These are phyloP conservation scores for Sparus aurata DNA, from an alignment of 2,797 vertebrate species.

Conservation along the genomic window DNA sequence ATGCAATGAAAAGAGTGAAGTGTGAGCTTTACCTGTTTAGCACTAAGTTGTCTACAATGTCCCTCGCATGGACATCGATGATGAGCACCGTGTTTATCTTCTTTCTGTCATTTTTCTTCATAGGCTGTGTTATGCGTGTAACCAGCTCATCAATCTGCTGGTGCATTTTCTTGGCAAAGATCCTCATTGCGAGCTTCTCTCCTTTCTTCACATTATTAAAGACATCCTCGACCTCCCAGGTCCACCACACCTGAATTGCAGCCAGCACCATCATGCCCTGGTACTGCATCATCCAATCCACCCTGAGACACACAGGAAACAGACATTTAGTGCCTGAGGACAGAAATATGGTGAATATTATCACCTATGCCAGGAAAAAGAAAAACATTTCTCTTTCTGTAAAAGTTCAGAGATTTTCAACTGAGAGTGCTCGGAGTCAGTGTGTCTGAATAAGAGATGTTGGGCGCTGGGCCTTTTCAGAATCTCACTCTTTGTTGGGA, in stretches of 20 bases:
- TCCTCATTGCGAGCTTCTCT: slow-evolving; percentile 92
- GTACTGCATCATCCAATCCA: slow-evolving; percentile 97
- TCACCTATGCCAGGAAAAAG: too few relatives aligned
- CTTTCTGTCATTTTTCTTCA: slow-evolving; percentile 92
- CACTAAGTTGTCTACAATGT: slow-evolving; percentile 94
- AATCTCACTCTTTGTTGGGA: too few relatives aligned
- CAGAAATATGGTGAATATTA: too few relatives aligned
- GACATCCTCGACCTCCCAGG: slow-evolving; percentile 96
- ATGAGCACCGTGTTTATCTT: slow-evolving; percentile 97
- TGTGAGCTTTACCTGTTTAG: slow-evolving; percentile 87
- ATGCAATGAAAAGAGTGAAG: not conserved
- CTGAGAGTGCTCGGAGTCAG: too few relatives aligned
- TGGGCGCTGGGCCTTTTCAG: too few relatives aligned
- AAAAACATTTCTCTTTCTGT: too few relatives aligned
- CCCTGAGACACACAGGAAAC: slow-evolving; percentile 76
- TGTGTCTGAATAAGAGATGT: too few relatives aligned
- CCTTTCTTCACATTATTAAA: slow-evolving; percentile 90
- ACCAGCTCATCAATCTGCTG: slow-evolving; percentile 93
- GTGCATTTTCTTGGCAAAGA: slow-evolving; percentile 93
- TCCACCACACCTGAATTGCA: slow-evolving; percentile 98
- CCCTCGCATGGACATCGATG: slow-evolving; percentile 96
- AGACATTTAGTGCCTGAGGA: not conserved
- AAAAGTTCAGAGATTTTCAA: too few relatives aligned
- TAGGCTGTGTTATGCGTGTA: slow-evolving; percentile 87
- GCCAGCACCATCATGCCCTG: slow-evolving; percentile 98